Evolutionary conservation across 30 jellyfish, hydroid and myxozoan genomes (phyloP), one percentile per base, ranked within the genome.

Genomic region (Sanderia malayensis): DNA sequence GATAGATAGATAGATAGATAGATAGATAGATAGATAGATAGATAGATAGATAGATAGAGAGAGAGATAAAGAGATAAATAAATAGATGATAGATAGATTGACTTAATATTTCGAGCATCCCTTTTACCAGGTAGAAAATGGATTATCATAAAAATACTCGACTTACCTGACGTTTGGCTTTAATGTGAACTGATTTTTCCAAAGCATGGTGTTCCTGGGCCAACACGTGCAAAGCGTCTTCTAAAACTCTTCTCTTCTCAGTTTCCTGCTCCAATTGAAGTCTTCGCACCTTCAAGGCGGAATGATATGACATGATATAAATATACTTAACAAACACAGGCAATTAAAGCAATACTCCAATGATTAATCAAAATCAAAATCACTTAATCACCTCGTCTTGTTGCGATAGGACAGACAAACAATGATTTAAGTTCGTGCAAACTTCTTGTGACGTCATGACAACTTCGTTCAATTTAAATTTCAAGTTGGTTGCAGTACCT

Each of bases 381-480:
- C 61, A 28, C 37, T 30, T 21, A 28, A 18, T 45, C 27, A 92
- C 96, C 87, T 92, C 99, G n/a, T 92, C 99, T 60, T 92, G 99
- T 65, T 92, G 99, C 32, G 94, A 69, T 68, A 92, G 71, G 33
- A 92, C 85, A 0, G 99, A 70, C 41, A 92, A 78, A 34, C 99
- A 92, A 59, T 92, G 99, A 44, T 71, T 85, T 77, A 92, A 61
- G 13, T 94, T 79, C 9, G 93, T 72, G 83, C 96, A 82, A 9
- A 92, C 99, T 65, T 92, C 99, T 49, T 74, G 88, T 23, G 99
- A 92, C 67, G 99, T 74, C 72, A 94, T 28, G 4, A 92, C 99
- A 0, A 92, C 95, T 32, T 92, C 99, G 61, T 70, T 72, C 71
- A 92, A 70, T 82, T 92, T 92, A 81, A 85, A 70, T 73, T 81